Evolutionary conservation across 2,888 invertebrate species (phyloP).

Genomic region (Pandemis heparana): DNA sequence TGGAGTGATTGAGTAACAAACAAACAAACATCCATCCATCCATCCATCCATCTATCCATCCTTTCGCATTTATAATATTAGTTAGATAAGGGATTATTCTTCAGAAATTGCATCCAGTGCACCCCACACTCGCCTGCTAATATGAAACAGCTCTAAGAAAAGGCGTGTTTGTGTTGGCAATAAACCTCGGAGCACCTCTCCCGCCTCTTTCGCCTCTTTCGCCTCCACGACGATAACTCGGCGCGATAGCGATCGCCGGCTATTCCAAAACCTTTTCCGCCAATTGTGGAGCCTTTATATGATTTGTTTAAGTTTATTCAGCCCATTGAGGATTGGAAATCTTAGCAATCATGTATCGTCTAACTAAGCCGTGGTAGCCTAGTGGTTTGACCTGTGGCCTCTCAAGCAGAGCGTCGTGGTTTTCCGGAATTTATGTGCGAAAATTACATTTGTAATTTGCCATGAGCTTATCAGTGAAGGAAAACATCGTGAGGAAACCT

Average conservation of each 20-base stretch:
- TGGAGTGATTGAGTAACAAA: no score
- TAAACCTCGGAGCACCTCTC: slow-evolving; percentile 57
- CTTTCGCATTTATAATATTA: no score
- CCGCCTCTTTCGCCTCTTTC: slow-evolving; percentile 43
- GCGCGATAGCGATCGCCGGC: slow-evolving; percentile 25
- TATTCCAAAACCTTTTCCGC: slow-evolving; percentile 20
- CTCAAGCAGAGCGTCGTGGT: no score
- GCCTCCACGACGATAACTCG: slow-evolving; percentile 19
- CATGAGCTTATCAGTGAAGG: no score
- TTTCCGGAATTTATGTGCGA: not conserved
- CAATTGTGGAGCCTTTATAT: slow-evolving; percentile 7
- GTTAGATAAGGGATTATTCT: no score
- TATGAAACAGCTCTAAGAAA: slow-evolving; percentile 53
- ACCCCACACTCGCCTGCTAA: slow-evolving; percentile 39
- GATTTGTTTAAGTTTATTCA: not conserved
- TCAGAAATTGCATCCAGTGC: not conserved
- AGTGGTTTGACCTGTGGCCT: no score
- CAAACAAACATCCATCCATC: no score
- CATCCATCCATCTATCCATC: no score
- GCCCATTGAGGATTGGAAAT: no score
- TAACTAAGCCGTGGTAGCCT: no score
- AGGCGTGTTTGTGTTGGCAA: slow-evolving; percentile 55
- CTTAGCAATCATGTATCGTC: no score
- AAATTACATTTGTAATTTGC: not conserved
- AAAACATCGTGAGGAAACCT: no score